Conservation (phyloP, 1,140 invertebrate genomes). For the Andrena cerasifolii region DNA sequence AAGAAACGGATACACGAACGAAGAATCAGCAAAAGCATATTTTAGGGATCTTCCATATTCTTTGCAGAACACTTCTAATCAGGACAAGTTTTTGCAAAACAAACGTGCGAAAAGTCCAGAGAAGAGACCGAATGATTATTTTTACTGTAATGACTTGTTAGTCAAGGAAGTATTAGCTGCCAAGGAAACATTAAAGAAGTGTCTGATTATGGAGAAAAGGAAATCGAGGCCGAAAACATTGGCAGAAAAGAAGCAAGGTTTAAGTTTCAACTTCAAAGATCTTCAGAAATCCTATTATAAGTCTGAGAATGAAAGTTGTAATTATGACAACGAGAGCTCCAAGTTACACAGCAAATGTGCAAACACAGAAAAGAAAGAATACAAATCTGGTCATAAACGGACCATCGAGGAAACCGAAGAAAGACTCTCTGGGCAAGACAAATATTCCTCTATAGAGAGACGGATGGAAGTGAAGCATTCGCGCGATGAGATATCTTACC, state of each 20-base stretch:
- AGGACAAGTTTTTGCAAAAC: neutral
- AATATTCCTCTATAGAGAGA: conserved; percentile 17
- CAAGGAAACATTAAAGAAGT: conserved; percentile 78
- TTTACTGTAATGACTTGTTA: conserved; percentile 69
- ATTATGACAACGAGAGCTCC: neutral
- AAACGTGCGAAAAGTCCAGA: neutral
- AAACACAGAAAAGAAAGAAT: neutral
- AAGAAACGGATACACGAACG: neutral
- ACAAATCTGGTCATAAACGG: conserved; percentile 3
- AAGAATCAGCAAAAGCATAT: neutral
- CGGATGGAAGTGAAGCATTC: neutral
- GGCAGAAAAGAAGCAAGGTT: conserved; percentile 71
- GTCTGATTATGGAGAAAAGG: conserved; percentile 60
- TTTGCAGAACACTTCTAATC: neutral
- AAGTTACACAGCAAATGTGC: neutral
- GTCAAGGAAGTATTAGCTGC: conserved; percentile 79
- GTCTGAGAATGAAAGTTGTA: neutral
- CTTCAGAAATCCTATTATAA: conserved; percentile 10
- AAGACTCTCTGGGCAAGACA: conserved; percentile 28
- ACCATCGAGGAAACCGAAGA: conserved; percentile 32
- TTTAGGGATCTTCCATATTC: conserved; percentile 13
- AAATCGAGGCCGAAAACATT: conserved; percentile 68
- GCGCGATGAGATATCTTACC: neutral
- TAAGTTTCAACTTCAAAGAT: conserved; percentile 55
- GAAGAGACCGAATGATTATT: conserved; percentile 30